Conservation (phyloP, 23 tunicate species). For the Trididemnum clinides region DNA sequence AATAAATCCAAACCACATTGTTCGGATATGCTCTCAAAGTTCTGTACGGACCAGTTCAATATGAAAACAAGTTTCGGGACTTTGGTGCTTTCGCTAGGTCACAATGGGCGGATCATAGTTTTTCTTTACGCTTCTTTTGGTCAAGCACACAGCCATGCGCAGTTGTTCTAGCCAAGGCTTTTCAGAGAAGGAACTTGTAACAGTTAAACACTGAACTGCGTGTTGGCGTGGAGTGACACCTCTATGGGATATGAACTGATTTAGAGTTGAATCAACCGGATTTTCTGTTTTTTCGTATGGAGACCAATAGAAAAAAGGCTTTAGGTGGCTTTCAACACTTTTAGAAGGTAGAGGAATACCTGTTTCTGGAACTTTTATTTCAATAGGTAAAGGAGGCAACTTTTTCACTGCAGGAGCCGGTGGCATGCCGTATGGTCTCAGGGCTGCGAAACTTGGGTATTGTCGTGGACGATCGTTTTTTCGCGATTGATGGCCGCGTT, state of each 20-base stretch:
- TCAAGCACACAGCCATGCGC: constrained; percentile 67
- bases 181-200: constrained; percentile 75
- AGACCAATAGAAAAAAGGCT: constrained; percentile 87
- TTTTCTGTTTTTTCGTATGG: constrained; percentile 28
- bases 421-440: neutral
- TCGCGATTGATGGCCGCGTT: neutral
- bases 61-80: no score
- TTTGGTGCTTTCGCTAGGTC: no score
- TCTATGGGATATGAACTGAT: constrained; percentile 54
- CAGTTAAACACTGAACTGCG: constrained; percentile 74
- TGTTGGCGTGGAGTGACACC: constrained; percentile 68
- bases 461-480: neutral
- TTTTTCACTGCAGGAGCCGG: constrained; percentile 49
- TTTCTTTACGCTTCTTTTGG: constrained; percentile 67
- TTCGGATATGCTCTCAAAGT: no score
- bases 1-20: no score
- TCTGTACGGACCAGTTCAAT: no score
- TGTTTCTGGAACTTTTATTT: constrained; percentile 18
- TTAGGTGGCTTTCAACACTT: constrained; percentile 44
- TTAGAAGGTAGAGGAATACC: constrained; percentile 73
- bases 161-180: constrained; percentile 85
- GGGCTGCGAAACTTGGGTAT: constrained; percentile 13
- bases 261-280: constrained; percentile 63
- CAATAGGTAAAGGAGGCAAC: constrained; percentile 15
- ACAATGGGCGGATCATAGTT: constrained; percentile 2